phyloP scores from a whole-genome alignment of 2,888 invertebrate species.

The Apotomis capreana region DNA sequence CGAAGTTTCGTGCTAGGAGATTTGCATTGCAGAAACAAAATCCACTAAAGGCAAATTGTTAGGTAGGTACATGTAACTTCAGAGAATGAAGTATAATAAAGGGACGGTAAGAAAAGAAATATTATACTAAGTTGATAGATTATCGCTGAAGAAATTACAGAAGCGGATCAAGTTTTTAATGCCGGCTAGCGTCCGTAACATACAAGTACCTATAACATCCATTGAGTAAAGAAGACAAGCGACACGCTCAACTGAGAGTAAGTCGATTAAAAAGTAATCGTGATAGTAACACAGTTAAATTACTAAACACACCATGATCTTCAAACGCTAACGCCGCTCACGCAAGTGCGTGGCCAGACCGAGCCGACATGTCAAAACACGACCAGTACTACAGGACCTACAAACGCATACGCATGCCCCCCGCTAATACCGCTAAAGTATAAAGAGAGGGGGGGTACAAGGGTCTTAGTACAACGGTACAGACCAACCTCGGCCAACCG shows the following conservation, averaged over 20 bases:
- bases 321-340: constrained; percentile 44
- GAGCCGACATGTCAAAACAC: constrained; percentile 43
- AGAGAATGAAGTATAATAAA: too few relatives aligned
- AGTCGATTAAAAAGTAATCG: constrained; percentile 6
- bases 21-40: too few relatives aligned
- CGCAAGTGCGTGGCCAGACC: constrained; percentile 46
- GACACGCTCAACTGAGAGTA: constrained; percentile 8
- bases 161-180: too few relatives aligned
- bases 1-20: too few relatives aligned
- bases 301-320: constrained; percentile 46
- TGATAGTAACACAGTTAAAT: constrained; percentile 31
- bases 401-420: constrained; percentile 20
- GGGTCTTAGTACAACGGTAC: constrained; percentile 48
- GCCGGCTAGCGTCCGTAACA: too few relatives aligned
- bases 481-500: constrained; percentile 69
- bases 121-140: too few relatives aligned
- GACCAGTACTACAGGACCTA: constrained; percentile 48
- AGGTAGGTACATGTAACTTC: too few relatives aligned
- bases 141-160: too few relatives aligned
- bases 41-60: too few relatives aligned
- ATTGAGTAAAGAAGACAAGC: constrained; percentile 1
- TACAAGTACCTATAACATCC: not conserved
- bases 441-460: constrained; percentile 13
- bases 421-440: not conserved
- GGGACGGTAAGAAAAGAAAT: too few relatives aligned